phyloP scores from a whole-genome alignment of 1,140 invertebrate species.

The Galendromus occidentalis region DNA sequence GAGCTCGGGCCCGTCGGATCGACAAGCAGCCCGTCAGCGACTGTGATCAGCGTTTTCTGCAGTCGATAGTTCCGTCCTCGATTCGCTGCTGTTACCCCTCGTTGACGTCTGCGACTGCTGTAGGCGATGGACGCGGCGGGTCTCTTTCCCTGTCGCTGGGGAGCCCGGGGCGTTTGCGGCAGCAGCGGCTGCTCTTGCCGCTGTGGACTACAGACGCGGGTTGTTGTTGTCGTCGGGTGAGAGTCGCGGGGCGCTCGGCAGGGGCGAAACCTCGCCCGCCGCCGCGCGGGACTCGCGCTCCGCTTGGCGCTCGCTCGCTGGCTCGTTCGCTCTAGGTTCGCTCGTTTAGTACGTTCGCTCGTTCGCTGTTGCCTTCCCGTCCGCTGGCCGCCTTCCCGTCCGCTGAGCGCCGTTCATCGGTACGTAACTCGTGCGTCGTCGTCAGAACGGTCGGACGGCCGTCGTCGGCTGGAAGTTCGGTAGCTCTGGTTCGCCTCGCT shows the following conservation, averaged over 20 bases:
- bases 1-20: no score
- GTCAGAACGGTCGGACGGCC: not conserved
- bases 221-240: constrained; percentile 2
- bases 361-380: not conserved
- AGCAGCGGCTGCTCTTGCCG: not conserved
- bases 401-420: not conserved
- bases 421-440: not conserved
- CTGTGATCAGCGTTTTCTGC: no score
- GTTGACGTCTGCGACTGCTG: not conserved
- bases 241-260: not conserved
- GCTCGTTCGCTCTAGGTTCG: not conserved
- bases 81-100: not conserved
- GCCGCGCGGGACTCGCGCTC: not conserved
- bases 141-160: not conserved
- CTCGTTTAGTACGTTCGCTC: no score
- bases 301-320: not conserved
- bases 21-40: no score
- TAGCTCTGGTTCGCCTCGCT: not conserved
- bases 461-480: not conserved
- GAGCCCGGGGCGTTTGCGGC: not conserved
- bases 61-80: not conserved
- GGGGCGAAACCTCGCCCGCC: not conserved
- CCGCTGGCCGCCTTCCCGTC: not conserved
- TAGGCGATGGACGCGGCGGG: not conserved
- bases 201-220: not conserved